Evolutionary conservation across 1,140 invertebrate species (phyloP).

Genomic region (Brachionus koreanus): DNA sequence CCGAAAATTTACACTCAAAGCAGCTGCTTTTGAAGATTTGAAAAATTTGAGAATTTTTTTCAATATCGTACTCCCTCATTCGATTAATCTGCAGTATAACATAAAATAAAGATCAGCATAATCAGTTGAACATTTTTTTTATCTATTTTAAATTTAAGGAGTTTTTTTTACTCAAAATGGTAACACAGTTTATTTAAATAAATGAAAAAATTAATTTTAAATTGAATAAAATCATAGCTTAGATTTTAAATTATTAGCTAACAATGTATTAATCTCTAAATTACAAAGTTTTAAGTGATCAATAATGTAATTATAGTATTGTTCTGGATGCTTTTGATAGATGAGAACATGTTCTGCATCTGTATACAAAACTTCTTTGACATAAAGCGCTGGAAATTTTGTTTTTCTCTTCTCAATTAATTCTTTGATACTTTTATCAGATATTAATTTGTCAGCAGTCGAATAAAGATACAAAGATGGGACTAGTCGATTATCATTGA

Average conservation of each 20-base stretch:
- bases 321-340: constrained; percentile 33
- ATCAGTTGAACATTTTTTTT: too few relatives aligned
- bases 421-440: not conserved
- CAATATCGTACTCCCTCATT: too few relatives aligned
- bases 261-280: not conserved
- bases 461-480: constrained; percentile 28
- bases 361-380: not conserved
- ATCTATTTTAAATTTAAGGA: too few relatives aligned
- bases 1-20: too few relatives aligned
- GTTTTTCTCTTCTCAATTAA: not conserved
- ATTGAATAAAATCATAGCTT: not conserved
- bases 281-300: constrained; percentile 17
- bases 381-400: not conserved
- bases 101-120: too few relatives aligned
- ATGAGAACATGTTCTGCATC: constrained; percentile 27
- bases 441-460: constrained; percentile 20
- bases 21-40: too few relatives aligned
- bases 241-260: not conserved
- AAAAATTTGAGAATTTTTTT: too few relatives aligned
- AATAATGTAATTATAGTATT: not conserved
- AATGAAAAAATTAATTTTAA: not conserved
- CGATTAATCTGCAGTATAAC: too few relatives aligned
- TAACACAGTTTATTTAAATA: too few relatives aligned
- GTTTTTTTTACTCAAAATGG: too few relatives aligned
- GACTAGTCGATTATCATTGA: not conserved